These are phyloP conservation scores for Phrynosoma platyrhinos DNA, from an alignment of 2,113 vertebrate genomes.

Conservation along the genomic window DNA sequence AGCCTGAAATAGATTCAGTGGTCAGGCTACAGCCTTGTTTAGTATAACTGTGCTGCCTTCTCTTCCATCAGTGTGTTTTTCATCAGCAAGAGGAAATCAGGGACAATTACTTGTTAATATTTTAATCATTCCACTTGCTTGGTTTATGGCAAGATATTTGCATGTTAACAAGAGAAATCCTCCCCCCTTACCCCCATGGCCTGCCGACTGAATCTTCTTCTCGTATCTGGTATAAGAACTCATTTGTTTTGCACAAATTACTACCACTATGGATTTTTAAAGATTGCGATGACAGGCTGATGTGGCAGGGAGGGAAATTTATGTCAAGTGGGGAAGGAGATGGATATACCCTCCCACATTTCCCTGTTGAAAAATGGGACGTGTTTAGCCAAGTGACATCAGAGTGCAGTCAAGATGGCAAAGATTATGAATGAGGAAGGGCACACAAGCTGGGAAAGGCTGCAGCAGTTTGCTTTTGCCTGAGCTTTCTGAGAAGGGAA, in stretches of 20 bases:
- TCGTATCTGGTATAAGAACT: neutral
- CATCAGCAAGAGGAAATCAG: neutral
- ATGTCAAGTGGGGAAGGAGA: constrained; percentile 33
- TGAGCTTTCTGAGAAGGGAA: too few relatives aligned
- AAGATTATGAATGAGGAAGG: too few relatives aligned
- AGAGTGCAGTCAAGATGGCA: too few relatives aligned
- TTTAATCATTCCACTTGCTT: neutral
- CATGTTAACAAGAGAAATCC: neutral
- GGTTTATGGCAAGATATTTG: constrained; percentile 19
- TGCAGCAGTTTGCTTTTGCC: too few relatives aligned
- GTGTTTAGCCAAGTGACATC: too few relatives aligned
- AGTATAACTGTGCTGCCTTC: neutral
- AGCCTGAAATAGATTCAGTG: constrained; percentile 52
- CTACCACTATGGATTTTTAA: neutral
- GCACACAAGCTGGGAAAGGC: too few relatives aligned
- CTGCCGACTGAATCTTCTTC: neutral
- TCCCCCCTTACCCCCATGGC: neutral
- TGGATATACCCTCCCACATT: neutral
- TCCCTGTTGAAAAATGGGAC: too few relatives aligned
- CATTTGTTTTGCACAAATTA: constrained; percentile 12
- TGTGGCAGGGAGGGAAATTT: constrained; percentile 16
- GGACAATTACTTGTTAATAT: neutral
- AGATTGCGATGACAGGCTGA: neutral
- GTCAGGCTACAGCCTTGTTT: neutral
- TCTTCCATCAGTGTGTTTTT: neutral